These are phyloP conservation scores for Tyria jacobaeae DNA, from an alignment of 2,888 invertebrate species.

Conservation along the genomic window DNA sequence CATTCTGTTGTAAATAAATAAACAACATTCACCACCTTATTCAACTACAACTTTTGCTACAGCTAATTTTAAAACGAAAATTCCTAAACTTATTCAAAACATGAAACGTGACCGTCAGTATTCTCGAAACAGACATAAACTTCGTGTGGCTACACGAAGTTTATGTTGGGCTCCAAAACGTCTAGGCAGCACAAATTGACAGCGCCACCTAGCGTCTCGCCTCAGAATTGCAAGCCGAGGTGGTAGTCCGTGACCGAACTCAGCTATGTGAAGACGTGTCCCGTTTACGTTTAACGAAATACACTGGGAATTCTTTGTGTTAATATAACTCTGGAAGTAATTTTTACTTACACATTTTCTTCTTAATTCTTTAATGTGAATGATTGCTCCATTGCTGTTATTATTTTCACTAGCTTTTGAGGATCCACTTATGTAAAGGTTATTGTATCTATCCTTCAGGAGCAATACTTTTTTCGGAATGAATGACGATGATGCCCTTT, in stretches of 20 bases:
- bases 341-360: not conserved
- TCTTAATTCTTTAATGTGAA: no score
- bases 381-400: no score
- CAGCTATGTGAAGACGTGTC: constrained; percentile 66
- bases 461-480: no score
- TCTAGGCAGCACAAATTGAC: constrained; percentile 72
- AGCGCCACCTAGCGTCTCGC: constrained; percentile 73
- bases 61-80: constrained; percentile 23
- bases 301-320: constrained; percentile 52
- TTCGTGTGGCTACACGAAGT: constrained; percentile 45
- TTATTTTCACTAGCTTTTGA: not conserved
- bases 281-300: constrained; percentile 67
- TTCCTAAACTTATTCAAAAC: constrained; percentile 29
- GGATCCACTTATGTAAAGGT: not conserved
- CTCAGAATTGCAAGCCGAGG: constrained; percentile 61
- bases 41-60: not conserved
- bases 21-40: not conserved
- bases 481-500: no score
- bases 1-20: not conserved
- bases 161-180: constrained; percentile 75
- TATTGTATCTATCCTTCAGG: no score
- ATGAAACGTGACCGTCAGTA: constrained; percentile 40
- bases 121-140: constrained; percentile 45
- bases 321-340: not conserved
- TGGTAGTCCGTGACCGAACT: constrained; percentile 77